These are phyloP conservation scores for Spheniscus mendiculus DNA, from an alignment of 2,113 vertebrate genomes.

Conservation along the genomic window DNA sequence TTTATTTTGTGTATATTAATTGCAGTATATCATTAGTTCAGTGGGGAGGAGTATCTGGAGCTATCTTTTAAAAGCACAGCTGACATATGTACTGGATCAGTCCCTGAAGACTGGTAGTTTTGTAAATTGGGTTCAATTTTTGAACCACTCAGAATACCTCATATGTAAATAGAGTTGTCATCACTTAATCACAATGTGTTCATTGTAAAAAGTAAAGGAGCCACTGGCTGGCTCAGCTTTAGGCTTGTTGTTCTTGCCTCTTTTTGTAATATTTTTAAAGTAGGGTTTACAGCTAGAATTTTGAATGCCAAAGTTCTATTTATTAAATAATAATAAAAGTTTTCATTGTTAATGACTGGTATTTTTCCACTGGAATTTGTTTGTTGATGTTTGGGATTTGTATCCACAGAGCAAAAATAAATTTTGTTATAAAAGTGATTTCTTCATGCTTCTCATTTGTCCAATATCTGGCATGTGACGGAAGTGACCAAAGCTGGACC, in stretches of 20 bases:
- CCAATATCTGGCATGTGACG: background rate
- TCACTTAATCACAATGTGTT: constrained; percentile 74
- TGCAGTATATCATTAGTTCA: constrained; percentile 39
- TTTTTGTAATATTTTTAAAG: constrained; percentile 82
- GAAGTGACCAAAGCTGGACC: background rate
- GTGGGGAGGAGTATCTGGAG: constrained; percentile 57
- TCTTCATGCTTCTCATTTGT: background rate
- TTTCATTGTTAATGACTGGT: constrained; percentile 85
- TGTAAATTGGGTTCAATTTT: constrained; percentile 76
- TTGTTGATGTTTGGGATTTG: constrained; percentile 84
- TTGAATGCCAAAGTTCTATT: constrained; percentile 96
- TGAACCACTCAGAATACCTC: constrained; percentile 80
- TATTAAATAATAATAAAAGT: constrained; percentile 83
- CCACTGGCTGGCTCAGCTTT: constrained; percentile 86
- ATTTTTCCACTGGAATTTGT: constrained; percentile 89
- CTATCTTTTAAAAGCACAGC: constrained; percentile 72
- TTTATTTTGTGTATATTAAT: constrained; percentile 63
- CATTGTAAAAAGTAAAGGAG: constrained; percentile 76
- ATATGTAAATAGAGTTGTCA: constrained; percentile 82
- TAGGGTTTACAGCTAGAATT: constrained; percentile 92
- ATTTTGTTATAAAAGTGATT: constrained; percentile 80
- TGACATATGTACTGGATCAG: constrained; percentile 70
- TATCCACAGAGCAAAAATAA: constrained; percentile 83
- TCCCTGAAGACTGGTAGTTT: constrained; percentile 71
- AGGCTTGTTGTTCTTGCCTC: constrained; percentile 78